Evolutionary conservation across 2,113 vertebrate genomes (phyloP), one percentile per base, ranked within the genome.

Genomic region (Chionis minor): DNA sequence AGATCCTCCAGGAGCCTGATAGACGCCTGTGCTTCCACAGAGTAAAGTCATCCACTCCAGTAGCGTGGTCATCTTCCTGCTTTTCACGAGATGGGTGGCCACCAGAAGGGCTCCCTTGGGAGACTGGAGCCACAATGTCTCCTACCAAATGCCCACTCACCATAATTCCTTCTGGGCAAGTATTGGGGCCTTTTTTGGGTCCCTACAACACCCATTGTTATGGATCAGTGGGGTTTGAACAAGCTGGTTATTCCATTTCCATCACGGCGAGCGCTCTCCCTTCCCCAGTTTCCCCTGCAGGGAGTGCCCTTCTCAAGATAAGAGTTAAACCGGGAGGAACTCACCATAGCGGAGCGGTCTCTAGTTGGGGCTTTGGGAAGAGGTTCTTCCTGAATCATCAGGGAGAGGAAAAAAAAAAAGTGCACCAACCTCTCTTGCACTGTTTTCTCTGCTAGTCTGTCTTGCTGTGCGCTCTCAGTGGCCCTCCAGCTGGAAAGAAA

Each of bases 91-190:
- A 16, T 4, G 3, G 0, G 0, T 5, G 28, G 40, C 28, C 40
- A 27, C 19, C 47, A 90, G 74, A 58, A 69, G 23, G 32, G 58
- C 30, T 75, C 38, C 38, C 40, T 27, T 30, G 3, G 10, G 56
- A 67, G 62, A 5, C 42, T 71, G 0, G 0, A 44, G 5, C 51
- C 35, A 6, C 32, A n/a, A n/a, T n/a, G n/a, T n/a, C n/a, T n/a
- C 40, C 1, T 9, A 6, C 2, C 3, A 21, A 28, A 63, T 74
- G 62, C 38, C 0, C 30, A 74, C 30, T 32, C 45, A 21, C 61
- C 2, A 0, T 51, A 51, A 24, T 58, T 21, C n/a, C 32, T 81
- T 40, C 52, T 54, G 42, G 47, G 38, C 26, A 66, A 9, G 9
- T 9, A 2, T 8, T 7, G 62, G 65, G 65, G 35, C 16, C 70